Evolutionary conservation across 2,797 vertebrate species (phyloP).

Genomic region (Otus scops): DNA sequence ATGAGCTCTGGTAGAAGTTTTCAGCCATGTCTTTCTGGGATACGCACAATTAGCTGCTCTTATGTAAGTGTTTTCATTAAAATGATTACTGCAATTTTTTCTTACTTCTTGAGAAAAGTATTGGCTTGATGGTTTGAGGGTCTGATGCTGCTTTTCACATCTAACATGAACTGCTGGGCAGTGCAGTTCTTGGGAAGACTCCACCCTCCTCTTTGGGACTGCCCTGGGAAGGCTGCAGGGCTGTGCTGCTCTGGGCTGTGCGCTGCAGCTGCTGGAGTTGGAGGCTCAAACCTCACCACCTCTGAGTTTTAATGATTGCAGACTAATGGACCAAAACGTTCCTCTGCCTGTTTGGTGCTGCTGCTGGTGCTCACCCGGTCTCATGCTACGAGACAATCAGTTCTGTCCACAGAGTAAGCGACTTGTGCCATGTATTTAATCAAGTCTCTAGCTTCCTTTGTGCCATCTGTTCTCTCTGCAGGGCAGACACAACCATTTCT

Average conservation of each 20-base stretch:
- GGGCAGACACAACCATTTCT: not conserved
- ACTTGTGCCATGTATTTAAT: not conserved
- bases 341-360: not conserved
- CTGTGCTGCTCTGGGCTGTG: not conserved
- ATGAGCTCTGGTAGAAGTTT: not conserved
- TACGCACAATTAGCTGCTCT: not conserved
- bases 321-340: not conserved
- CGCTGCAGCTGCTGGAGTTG: not conserved
- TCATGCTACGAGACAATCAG: not conserved
- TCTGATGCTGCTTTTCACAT: not conserved
- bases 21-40: not conserved
- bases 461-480: conserved; percentile 1
- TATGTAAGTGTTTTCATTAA: rapidly evolving
- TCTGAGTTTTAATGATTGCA: not conserved
- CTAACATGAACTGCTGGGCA: rapidly evolving
- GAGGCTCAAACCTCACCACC: not conserved
- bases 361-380: not conserved
- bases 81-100: not conserved
- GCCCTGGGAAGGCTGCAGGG: not conserved
- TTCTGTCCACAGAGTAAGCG: not conserved
- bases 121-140: not conserved
- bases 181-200: not conserved
- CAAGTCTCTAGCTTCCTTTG: not conserved
- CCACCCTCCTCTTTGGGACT: not conserved
- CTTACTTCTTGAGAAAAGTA: not conserved